Percentiles rank a stretch among this genome's conserved stretches.
These are phyloP conservation scores for Axis porcinus DNA, from an alignment of 2,113 vertebrate species.

Conservation along the genomic window DNA sequence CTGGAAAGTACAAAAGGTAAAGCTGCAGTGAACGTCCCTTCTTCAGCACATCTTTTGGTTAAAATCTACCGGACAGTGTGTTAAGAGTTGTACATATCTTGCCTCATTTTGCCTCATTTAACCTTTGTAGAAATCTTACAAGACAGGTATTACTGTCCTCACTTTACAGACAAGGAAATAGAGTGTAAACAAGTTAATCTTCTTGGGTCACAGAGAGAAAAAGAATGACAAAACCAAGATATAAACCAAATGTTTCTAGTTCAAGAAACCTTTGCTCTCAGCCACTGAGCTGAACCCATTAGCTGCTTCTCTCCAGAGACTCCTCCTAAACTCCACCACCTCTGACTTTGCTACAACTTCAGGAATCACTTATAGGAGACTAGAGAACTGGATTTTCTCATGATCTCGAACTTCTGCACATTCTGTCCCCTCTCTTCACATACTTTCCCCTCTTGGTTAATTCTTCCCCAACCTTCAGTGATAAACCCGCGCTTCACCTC, in stretches of 20 bases:
- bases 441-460: background rate
- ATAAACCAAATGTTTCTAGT: background rate
- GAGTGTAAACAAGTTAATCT: background rate
- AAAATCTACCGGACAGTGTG: background rate
- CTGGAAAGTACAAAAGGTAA: background rate
- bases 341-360: background rate
- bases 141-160: background rate
- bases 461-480: background rate
- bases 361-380: background rate
- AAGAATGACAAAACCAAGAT: background rate
- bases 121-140: background rate
- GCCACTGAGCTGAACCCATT: background rate
- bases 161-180: conserved; percentile 1
- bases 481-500: background rate
- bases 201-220: background rate
- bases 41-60: background rate
- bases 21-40: background rate
- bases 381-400: background rate
- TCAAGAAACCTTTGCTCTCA: background rate
- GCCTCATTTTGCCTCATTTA: conserved; percentile 1
- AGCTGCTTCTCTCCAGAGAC: background rate
- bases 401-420: background rate
- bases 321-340: background rate
- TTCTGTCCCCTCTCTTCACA: background rate
- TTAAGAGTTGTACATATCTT: background rate